Percentiles rank a stretch among this genome's conserved stretches.
Conservation (phyloP, 2,888 invertebrate species). For the Aporophyla nigra region DNA sequence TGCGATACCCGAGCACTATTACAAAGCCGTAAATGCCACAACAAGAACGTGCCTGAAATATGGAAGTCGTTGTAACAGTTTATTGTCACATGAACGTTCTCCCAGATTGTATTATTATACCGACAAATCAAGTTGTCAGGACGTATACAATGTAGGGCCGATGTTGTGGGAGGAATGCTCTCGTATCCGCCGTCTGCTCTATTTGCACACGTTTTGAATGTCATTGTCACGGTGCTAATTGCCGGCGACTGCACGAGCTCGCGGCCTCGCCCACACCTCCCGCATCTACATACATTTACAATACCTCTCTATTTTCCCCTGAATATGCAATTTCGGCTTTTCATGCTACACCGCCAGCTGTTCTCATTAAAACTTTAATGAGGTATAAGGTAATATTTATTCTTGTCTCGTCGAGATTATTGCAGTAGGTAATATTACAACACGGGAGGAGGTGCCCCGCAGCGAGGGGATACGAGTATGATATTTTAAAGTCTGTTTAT, state of each 20-base stretch:
- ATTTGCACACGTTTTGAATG: slow-evolving; percentile 89
- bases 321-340: slow-evolving; percentile 73
- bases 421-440: slow-evolving; percentile 66
- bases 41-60: slow-evolving; percentile 66
- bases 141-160: slow-evolving; percentile 44
- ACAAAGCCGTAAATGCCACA: slow-evolving; percentile 65
- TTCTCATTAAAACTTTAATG: slow-evolving; percentile 74
- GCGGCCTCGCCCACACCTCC: slow-evolving; percentile 63
- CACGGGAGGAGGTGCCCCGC: slow-evolving; percentile 55
- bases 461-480: slow-evolving; percentile 69
- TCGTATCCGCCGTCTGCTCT: slow-evolving; percentile 73
- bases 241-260: slow-evolving; percentile 73
- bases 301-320: slow-evolving; percentile 70
- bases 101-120: slow-evolving; percentile 65
- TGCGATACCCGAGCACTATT: slow-evolving; percentile 55
- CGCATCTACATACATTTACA: slow-evolving; percentile 71
- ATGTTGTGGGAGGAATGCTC: slow-evolving; percentile 64
- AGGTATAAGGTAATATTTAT: slow-evolving; percentile 68
- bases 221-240: slow-evolving; percentile 89
- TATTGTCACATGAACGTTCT: slow-evolving; percentile 61
- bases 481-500: slow-evolving; percentile 78
- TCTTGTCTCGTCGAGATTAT: slow-evolving; percentile 62
- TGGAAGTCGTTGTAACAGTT: slow-evolving; percentile 62
- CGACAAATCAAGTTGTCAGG: slow-evolving; percentile 65
- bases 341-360: slow-evolving; percentile 61